These are phyloP conservation scores for Nemotelus nigrinus DNA, from an alignment of 2,888 invertebrate genomes.

Conservation along the genomic window DNA sequence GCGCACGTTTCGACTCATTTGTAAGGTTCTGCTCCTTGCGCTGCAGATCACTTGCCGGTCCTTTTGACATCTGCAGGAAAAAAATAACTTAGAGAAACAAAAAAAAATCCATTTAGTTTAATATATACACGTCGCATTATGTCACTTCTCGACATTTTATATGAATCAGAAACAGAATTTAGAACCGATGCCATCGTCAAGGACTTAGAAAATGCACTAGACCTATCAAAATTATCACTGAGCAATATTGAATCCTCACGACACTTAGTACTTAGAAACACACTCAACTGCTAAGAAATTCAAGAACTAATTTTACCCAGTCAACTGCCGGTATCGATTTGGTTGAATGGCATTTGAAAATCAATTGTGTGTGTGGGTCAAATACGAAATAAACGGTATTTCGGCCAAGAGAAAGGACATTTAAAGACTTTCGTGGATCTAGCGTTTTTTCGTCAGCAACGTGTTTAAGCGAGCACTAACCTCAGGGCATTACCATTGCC, in stretches of 20 bases:
- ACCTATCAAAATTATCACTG: not conserved
- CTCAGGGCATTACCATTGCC: slow-evolving; percentile 34
- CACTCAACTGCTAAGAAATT: slow-evolving; percentile 14
- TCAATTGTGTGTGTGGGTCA: slow-evolving; percentile 32
- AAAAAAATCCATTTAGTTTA: not conserved
- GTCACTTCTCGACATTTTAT: slow-evolving; percentile 23
- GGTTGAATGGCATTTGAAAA: slow-evolving; percentile 31
- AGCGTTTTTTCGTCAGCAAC: slow-evolving; percentile 26
- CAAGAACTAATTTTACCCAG: not conserved
- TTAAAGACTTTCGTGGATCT: not conserved
- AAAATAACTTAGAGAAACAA: not conserved
- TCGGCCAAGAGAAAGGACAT: slow-evolving; percentile 31
- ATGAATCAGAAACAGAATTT: not conserved
- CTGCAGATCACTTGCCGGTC: slow-evolving; percentile 31
- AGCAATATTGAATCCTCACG: too few relatives aligned
- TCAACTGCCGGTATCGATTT: slow-evolving; percentile 38
- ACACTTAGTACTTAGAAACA: slow-evolving; percentile 14
- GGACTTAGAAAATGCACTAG: not conserved
- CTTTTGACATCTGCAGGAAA: slow-evolving; percentile 39
- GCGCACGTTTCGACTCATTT: slow-evolving; percentile 75
- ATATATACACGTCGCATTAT: slow-evolving; percentile 24
- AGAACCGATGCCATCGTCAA: slow-evolving; percentile 26
- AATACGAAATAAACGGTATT: slow-evolving; percentile 22
- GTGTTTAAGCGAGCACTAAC: slow-evolving; percentile 43
- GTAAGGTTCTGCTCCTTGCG: slow-evolving; percentile 77